Conservation (phyloP, 92 coral and sea anemone genomes). For the Zoanthus gigantus region DNA sequence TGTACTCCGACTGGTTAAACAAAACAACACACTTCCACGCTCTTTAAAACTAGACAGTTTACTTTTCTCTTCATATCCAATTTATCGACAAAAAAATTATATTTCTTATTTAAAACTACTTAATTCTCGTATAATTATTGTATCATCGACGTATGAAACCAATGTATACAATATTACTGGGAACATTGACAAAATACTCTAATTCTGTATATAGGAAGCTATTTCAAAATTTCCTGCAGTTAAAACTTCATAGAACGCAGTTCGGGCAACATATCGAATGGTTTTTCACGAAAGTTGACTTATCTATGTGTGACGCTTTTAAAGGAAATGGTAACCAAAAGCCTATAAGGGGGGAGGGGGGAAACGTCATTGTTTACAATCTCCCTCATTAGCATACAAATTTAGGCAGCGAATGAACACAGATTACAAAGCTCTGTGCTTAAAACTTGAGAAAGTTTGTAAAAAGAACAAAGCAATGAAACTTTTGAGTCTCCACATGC, state of each 20-base stretch:
- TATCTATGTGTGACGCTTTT: neutral
- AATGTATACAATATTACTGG: conserved; percentile 21
- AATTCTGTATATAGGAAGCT: conserved; percentile 1
- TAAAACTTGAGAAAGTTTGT: neutral
- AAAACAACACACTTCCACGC: neutral
- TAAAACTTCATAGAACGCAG: neutral
- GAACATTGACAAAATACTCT: conserved; percentile 20
- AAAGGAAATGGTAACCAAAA: neutral
- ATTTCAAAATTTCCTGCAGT: neutral
- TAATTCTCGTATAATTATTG: neutral
- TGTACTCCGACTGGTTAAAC: neutral
- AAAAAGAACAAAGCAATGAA: neutral
- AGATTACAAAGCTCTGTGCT: neutral
- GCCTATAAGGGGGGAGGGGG: neutral
- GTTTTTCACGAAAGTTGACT: neutral
- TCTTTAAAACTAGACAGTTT: neutral
- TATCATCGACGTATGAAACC: neutral
- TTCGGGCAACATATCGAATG: neutral
- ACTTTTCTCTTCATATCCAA: conserved; percentile 6
- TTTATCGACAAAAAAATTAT: conserved; percentile 2
- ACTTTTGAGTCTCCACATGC: too few relatives aligned
- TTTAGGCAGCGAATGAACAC: too few relatives aligned
- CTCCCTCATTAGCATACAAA: too few relatives aligned
- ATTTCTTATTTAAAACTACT: conserved; percentile 28
- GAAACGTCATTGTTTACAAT: too few relatives aligned